Base-by-base conservation (phyloP, 1,140 invertebrate genomes). In the Philaenus spumarius region DNA sequence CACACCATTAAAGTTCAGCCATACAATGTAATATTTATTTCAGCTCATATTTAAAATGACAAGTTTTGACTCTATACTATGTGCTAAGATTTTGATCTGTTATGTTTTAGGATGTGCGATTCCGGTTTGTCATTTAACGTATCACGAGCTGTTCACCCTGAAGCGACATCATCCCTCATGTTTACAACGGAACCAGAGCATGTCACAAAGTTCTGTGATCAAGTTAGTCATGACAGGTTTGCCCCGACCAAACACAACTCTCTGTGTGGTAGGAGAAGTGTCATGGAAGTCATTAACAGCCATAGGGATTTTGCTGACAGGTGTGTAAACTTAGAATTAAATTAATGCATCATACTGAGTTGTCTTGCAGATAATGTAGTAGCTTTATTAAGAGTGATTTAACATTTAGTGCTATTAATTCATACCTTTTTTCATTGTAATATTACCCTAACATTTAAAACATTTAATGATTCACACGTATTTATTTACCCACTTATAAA, bases 201-300 rank as follows among this genome's bases (percentile, higher is more conserved):
- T 62, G 73, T 81, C 0, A 73, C 69, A 0, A 75, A 79, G 62
- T 85, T 85, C 67, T 85, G 83, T 63, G 80, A 83, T 63, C 72
- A 76, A 35, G 71, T 73, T 3, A 79, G 75, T 52, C 83, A 85
- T 67, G 78, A 85, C 66, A 68, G 72, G 19, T 75, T 78, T 52
- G 79, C 82, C 1, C 83, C 82, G 0, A 85, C 82, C n/a, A 82
- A 82, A 67, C 84, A 86, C 34, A 86, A 86, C 70, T 71, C 77
- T 15, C 71, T 85, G 14, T 86, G 84, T 65, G 68, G 78, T 47
- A 74, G 80, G 39, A 71, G 75, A 35, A 83, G 80, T 63, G 77
- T 79, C 2, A 76, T 79, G 68, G 82, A 85, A 58, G 77, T 86
- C 34, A 82, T 86, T 55, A 66, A 73, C 15, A 71, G 72, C 56